These are phyloP conservation scores for Pangasius macronema DNA, from an alignment of 2,797 vertebrate species.

Conservation along the genomic window DNA sequence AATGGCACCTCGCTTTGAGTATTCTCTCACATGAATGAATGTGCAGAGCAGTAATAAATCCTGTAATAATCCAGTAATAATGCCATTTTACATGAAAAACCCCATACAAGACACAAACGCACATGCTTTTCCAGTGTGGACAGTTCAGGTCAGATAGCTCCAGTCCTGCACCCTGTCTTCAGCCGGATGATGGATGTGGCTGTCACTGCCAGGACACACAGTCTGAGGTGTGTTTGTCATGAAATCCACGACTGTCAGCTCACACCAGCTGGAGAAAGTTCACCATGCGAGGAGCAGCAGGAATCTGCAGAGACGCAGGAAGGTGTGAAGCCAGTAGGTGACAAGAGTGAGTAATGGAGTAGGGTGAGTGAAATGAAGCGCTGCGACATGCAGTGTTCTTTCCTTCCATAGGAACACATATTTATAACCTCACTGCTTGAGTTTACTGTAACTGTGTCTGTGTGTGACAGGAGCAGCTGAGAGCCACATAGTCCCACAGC, in stretches of 20 bases:
- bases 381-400: conserved; percentile 33
- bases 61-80: too few species aligned
- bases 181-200: conserved; percentile 7
- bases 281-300: conserved; percentile 31
- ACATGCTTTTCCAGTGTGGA: background rate
- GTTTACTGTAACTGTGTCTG: conserved; percentile 28
- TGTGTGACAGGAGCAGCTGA: conserved; percentile 5
- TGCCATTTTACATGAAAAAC: conserved; percentile 3
- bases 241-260: background rate
- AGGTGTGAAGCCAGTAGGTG: conserved; percentile 47
- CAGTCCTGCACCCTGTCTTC: conserved; percentile 3
- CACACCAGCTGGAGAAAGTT: conserved; percentile 31
- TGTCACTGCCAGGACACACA: background rate
- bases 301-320: conserved; percentile 46
- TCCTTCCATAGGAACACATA: conserved; percentile 43
- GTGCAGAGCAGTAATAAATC: background rate
- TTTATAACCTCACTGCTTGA: conserved; percentile 30
- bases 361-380: conserved; percentile 36
- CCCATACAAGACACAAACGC: background rate
- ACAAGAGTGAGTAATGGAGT: conserved; percentile 64
- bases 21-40: background rate
- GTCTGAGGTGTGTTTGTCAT: conserved; percentile 4
- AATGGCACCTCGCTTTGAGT: background rate
- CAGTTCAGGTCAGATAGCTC: conserved; percentile 18
- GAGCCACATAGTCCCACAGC: conserved; percentile 24